Percentiles rank a stretch among this genome's conserved stretches.
Evolutionary conservation across 2,113 vertebrate genomes (phyloP).

Genomic region (Galbula dea): DNA sequence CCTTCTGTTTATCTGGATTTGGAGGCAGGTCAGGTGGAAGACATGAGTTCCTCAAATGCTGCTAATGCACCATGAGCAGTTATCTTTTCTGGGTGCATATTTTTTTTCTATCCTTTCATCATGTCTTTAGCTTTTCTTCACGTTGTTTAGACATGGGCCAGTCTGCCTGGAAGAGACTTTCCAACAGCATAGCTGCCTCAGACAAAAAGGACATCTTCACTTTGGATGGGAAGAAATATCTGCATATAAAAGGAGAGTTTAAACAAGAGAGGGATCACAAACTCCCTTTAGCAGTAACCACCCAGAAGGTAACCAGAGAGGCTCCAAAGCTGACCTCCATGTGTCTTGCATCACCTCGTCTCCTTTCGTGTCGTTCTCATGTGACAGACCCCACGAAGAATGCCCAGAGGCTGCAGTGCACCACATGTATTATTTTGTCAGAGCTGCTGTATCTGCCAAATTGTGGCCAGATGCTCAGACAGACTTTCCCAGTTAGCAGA

Average conservation of each 20-base stretch:
- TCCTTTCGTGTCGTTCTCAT: background rate
- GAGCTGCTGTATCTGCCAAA: background rate
- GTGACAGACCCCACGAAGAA: background rate
- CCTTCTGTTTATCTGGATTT: background rate
- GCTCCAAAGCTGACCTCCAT: background rate
- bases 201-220: background rate
- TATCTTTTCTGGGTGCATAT: background rate
- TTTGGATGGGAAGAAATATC: background rate
- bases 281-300: background rate
- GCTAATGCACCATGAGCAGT: background rate
- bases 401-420: background rate
- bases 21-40: background rate
- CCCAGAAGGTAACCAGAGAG: background rate
- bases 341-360: background rate
- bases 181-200: background rate
- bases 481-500: conserved; percentile 20
- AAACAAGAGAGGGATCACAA: background rate
- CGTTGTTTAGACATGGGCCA: background rate
- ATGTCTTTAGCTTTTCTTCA: background rate
- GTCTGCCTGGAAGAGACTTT: background rate
- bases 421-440: background rate
- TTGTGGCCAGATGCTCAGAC: background rate
- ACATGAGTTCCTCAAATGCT: background rate
- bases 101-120: background rate
- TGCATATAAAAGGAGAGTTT: background rate